These are phyloP conservation scores for Carettochelys insculpta DNA, from an alignment of 2,113 vertebrate species.

Conservation along the genomic window DNA sequence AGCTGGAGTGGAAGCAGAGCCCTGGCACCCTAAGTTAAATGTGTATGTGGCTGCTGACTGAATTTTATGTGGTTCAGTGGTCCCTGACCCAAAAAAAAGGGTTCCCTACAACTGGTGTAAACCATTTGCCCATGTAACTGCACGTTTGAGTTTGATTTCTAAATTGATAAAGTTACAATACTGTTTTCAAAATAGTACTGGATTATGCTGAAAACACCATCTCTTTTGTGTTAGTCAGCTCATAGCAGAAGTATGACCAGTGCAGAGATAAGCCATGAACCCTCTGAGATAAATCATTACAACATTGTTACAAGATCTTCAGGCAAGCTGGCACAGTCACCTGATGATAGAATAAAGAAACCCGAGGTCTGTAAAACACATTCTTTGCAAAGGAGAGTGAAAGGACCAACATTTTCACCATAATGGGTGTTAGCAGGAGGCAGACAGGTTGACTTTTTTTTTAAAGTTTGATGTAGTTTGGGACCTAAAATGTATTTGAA, in stretches of 20 bases:
- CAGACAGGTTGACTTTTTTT: background rate
- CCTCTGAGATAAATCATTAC: background rate
- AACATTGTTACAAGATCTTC: background rate
- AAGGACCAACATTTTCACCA: background rate
- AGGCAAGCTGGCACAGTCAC: background rate
- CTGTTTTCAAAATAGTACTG: background rate
- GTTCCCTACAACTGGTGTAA: too few relatives aligned
- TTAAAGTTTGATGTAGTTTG: background rate
- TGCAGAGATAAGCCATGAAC: background rate
- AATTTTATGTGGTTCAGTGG: too few relatives aligned
- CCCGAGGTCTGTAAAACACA: slow-evolving; percentile 37
- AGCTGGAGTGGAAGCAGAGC: too few relatives aligned
- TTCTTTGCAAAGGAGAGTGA: background rate
- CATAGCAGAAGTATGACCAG: background rate
- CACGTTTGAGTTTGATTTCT: background rate
- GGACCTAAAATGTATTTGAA: background rate
- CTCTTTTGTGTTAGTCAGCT: background rate
- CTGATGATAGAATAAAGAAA: background rate
- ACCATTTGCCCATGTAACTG: background rate
- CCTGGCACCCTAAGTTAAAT: too few relatives aligned
- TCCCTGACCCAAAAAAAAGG: too few relatives aligned
- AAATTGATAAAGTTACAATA: background rate
- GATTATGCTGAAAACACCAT: background rate
- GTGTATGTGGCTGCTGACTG: too few relatives aligned
- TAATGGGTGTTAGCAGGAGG: background rate